phyloP scores from a whole-genome alignment of 2,113 vertebrate species.

The Phocoena sinus region DNA sequence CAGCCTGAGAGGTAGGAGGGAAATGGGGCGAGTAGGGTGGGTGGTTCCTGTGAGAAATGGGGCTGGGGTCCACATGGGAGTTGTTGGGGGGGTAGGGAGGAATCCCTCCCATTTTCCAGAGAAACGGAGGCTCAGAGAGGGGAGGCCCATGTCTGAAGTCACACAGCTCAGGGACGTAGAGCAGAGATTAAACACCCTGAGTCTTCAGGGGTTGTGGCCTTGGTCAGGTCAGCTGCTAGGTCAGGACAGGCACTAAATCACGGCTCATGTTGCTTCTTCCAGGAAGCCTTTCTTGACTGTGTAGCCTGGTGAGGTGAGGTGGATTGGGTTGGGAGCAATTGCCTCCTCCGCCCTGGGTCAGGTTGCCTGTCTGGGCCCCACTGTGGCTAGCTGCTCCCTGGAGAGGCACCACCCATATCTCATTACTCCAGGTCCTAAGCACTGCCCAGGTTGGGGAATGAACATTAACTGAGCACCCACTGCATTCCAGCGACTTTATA shows the following conservation, averaged over 20 bases:
- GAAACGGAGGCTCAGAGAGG: constrained; percentile 3
- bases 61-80: neutral
- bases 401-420: neutral
- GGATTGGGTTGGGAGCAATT: neutral
- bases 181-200: neutral
- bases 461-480: neutral
- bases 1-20: constrained; percentile 39
- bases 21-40: neutral
- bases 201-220: neutral
- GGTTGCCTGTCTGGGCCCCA: neutral
- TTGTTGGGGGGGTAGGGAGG: neutral
- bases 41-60: neutral
- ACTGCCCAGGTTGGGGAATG: neutral
- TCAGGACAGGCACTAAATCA: neutral
- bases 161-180: neutral
- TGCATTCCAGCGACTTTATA: neutral
- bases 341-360: neutral
- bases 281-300: neutral
- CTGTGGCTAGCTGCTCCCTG: neutral
- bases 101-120: neutral
- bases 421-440: neutral
- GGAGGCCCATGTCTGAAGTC: neutral
- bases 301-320: neutral
- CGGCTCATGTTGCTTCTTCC: neutral
- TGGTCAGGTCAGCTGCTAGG: neutral